Evolutionary conservation across 2,797 vertebrate species (phyloP), one percentile per base, ranked within the genome.

Genomic region (Okamejei kenojei): DNA sequence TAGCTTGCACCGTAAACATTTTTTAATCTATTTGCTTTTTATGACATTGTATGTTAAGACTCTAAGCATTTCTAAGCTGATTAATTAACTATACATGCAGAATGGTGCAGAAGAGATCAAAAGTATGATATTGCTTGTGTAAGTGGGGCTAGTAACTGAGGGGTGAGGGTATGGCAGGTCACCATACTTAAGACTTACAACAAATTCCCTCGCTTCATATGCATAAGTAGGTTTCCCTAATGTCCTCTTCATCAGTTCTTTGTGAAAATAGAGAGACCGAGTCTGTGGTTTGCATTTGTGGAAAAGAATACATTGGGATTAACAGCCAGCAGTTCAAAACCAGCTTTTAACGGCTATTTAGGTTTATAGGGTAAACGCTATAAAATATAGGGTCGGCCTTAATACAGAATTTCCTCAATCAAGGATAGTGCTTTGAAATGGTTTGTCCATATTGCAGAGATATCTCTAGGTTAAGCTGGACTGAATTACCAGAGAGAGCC

Each of bases 181-280:
- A 93, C 94, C 95, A 94, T 95, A 95, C 94, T 94, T 93, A 94
- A 94, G 96, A 99, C 98, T 99, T 99, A 99, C 98, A 97, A 99
- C 96, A 96, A 98, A 98, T 94, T 98, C 96, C 97, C 98, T 98
- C 97, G 98, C 99, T 97, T 99, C 98, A 96, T 98, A 95, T 96
- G 99, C 98, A 97, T 97, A 98, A 94, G 98, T 99, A 96, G 98
- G 98, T 94, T 96, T 98, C 95, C 99, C 99, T 97, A 99, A 96
- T 94, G 98, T 99, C 98, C 98, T 99, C 98, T 99, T 99, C 98
- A 98, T 98, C 94, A 99, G 97, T 95, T 99, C 98, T 98, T 97
- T 99, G 97, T 98, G 97, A 97, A 96, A 97, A 97, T 96, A 97
- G 96, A 98, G 96, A 96, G 98, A 97, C 95, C 97, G 97, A 93